Percentiles rank a stretch among this genome's conserved stretches.
Evolutionary conservation across 2,888 invertebrate genomes (phyloP).

Genomic region (Lepidocyrtinus sp.): DNA sequence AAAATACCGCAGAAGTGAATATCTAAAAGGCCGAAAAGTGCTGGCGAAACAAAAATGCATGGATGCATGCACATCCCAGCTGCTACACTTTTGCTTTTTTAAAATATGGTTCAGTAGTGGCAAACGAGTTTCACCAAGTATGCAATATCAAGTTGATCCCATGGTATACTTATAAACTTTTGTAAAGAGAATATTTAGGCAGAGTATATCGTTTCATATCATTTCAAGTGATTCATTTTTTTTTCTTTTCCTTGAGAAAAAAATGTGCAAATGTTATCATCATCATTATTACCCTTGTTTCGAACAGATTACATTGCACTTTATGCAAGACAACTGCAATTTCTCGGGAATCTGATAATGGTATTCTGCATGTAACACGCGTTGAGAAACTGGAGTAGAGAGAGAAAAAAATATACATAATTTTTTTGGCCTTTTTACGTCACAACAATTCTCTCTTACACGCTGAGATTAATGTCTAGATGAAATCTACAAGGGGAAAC

Average conservation of each 20-base stretch:
- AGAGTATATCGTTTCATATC: not conserved
- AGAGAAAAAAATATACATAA: no score
- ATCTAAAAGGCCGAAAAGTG: constrained; percentile 5
- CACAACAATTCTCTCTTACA: not conserved
- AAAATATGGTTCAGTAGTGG: constrained; percentile 11
- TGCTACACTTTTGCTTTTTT: constrained; percentile 6
- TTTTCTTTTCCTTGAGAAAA: no score
- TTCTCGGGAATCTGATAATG: not conserved
- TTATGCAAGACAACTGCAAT: constrained; percentile 37
- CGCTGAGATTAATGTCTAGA: not conserved
- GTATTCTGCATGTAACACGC: not conserved
- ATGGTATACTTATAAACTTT: constrained; percentile 2
- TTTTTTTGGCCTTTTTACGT: constrained; percentile 11
- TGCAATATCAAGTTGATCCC: not conserved
- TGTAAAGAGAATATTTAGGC: not conserved
- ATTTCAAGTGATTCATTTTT: not conserved
- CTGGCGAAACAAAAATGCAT: constrained; percentile 3
- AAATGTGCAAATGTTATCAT: constrained; percentile 5
- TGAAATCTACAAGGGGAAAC: not conserved
- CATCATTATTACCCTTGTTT: constrained; percentile 5
- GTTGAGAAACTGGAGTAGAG: not conserved
- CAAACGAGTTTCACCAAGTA: not conserved
- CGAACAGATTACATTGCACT: constrained; percentile 29
- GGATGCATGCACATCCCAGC: not conserved
- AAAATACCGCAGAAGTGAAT: not conserved